Base-by-base conservation (phyloP, 1,140 invertebrate species). In the Pentalonia nigronervosa region DNA sequence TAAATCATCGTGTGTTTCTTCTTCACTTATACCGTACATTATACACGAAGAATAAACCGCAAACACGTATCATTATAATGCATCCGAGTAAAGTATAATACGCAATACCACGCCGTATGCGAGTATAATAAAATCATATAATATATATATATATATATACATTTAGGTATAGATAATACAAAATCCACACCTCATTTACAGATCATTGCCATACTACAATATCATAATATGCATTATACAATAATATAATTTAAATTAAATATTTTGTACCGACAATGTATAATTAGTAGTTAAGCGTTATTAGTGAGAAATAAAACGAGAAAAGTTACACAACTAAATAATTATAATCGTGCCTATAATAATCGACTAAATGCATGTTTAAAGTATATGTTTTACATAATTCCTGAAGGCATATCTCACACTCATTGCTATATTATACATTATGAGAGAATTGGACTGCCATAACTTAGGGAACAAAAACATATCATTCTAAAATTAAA, bases 381-480 rank as follows among this genome's bases (percentile, higher is more conserved):
- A 76, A n/a, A 76, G 14, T 76, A 76, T 30, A 34, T 76, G 30
- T n/a, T 76, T 76, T 76, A 76, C 60, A 76, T 76, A 76, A 76
- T 76, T 76, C n/a, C 60, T 76, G 60, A 76, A 76, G 60, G 60
- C 60, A 76, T 76, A 76, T 76, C 60, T n/a, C 60, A 76, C 60
- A 76, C 30, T 30, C 0, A 14, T 67, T 11, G n/a, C 30, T 67
- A 60, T 9, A 11, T 48, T 20, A 53, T 76, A 76, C 60, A 17
- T 76, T n/a, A 76, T 76, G 14, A 14, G 14, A 76, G n/a, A 14
- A 76, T 76, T 30, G 14, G n/a, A n/a, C 60, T 76, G n/a, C 1
- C n/a, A n/a, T n/a, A 30, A n/a, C 11, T 76, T 76, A 17, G 17
- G 60, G 30, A 76, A n/a, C n/a, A 76, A 76, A n/a, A n/a, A 76